Conservation (phyloP, 2,113 vertebrate genomes). For the Cavia aperea region DNA sequence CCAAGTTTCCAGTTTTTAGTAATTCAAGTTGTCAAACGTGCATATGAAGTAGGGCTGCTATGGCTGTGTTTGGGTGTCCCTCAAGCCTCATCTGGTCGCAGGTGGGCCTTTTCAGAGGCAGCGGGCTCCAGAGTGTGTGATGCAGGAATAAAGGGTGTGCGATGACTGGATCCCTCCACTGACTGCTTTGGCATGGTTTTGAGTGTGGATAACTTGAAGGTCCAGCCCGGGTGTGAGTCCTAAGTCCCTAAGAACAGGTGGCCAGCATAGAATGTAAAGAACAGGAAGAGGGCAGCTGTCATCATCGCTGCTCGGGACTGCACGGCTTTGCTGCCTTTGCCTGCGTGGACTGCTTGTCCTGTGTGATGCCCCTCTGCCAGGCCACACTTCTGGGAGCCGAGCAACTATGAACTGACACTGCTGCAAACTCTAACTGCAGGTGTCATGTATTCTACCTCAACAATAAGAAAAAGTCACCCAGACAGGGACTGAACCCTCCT, state of each 20-base stretch:
- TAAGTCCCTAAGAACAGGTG: not conserved
- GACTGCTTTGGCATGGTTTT: not conserved
- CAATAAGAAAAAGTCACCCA: not conserved
- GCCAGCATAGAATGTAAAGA: not conserved
- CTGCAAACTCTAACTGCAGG: not conserved
- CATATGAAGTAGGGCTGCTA: not conserved
- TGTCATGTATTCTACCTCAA: not conserved
- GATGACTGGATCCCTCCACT: too few relatives aligned
- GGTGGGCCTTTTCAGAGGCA: not conserved
- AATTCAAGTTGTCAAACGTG: not conserved
- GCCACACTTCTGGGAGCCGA: not conserved
- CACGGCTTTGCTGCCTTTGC: not conserved
- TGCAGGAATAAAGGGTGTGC: too few relatives aligned
- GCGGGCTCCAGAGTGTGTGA: not conserved
- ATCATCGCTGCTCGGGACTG: not conserved
- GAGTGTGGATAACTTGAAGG: not conserved
- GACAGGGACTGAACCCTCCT: not conserved
- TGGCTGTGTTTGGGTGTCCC: not conserved
- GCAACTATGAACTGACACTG: not conserved
- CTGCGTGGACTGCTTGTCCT: not conserved
- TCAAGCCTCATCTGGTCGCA: not conserved
- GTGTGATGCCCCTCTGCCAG: not conserved
- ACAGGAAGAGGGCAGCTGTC: not conserved
- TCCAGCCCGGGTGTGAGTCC: not conserved
- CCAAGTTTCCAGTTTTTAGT: not conserved